Evolutionary conservation across 1,140 invertebrate genomes (phyloP).

Genomic region (Schmidtea mediterranea): DNA sequence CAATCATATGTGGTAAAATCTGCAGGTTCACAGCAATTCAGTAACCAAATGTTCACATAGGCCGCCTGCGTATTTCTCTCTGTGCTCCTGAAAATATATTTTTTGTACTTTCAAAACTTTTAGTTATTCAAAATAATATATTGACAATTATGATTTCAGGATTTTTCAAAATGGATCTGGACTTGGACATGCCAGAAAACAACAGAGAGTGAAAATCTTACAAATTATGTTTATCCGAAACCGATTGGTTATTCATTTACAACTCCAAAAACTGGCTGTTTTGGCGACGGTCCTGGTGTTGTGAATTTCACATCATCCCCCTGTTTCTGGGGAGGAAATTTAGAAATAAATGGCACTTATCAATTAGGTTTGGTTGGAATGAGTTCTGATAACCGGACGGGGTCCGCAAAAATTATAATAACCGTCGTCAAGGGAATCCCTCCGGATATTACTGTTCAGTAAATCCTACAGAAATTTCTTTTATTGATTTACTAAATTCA

Average conservation of each 20-base stretch:
- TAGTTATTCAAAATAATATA: no score
- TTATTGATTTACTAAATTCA: no score
- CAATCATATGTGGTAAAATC: no score
- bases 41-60: no score
- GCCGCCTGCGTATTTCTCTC: no score
- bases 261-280: neutral
- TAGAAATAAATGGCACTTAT: neutral
- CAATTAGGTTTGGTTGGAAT: neutral
- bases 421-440: neutral
- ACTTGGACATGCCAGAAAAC: neutral
- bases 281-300: constrained; percentile 1
- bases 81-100: no score
- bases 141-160: no score
- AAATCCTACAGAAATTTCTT: neutral
- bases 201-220: neutral
- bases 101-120: no score
- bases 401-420: neutral
- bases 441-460: constrained; percentile 1
- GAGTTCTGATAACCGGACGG: neutral
- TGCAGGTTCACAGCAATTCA: no score
- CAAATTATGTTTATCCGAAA: neutral
- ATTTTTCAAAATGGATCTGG: neutral
- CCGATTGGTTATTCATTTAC: neutral
- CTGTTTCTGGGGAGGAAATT: neutral
- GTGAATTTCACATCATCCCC: neutral